Conservation (phyloP, 2,797 vertebrate genomes). For the Myripristis murdjan region DNA sequence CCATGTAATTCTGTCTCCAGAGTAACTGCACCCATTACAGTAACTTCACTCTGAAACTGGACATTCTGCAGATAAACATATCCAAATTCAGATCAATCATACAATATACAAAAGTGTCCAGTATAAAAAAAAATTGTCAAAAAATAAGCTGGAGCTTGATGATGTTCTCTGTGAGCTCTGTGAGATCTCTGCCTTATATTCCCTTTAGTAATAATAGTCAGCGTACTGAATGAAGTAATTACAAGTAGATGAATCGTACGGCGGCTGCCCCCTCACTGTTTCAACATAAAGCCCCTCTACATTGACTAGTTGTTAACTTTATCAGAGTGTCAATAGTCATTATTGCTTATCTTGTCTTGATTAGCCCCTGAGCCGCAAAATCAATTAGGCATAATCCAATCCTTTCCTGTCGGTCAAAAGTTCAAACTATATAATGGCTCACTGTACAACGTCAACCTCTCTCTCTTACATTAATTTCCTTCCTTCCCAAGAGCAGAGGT, state of each 20-base stretch:
- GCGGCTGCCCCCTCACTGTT: slow-evolving; percentile 54
- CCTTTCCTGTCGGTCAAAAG: slow-evolving; percentile 65
- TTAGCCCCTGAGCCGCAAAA: slow-evolving; percentile 79
- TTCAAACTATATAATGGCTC: slow-evolving; percentile 53
- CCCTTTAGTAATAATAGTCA: neutral
- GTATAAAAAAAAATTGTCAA: too few species aligned
- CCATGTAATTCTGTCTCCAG: too few species aligned
- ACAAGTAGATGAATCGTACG: slow-evolving; percentile 29
- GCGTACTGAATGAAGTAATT: slow-evolving; percentile 16
- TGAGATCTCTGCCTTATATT: neutral
- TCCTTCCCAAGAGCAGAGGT: neutral
- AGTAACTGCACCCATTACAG: too few species aligned
- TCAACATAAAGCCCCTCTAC: slow-evolving; percentile 64
- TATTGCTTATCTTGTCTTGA: slow-evolving; percentile 82
- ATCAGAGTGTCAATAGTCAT: slow-evolving; percentile 82
- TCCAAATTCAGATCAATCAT: too few species aligned
- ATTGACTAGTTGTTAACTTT: slow-evolving; percentile 73
- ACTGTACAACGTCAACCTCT: slow-evolving; percentile 24
- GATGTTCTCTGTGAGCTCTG: neutral
- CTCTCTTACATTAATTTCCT: slow-evolving; percentile 15
- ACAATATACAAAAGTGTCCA: too few species aligned
- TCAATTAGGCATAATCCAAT: slow-evolving; percentile 79
- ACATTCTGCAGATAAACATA: too few species aligned
- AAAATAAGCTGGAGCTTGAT: too few species aligned
- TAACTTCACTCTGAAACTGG: too few species aligned